Evolutionary conservation across 2,113 vertebrate genomes (phyloP), one percentile per base, ranked within the genome.

Genomic region (Athene noctua): DNA sequence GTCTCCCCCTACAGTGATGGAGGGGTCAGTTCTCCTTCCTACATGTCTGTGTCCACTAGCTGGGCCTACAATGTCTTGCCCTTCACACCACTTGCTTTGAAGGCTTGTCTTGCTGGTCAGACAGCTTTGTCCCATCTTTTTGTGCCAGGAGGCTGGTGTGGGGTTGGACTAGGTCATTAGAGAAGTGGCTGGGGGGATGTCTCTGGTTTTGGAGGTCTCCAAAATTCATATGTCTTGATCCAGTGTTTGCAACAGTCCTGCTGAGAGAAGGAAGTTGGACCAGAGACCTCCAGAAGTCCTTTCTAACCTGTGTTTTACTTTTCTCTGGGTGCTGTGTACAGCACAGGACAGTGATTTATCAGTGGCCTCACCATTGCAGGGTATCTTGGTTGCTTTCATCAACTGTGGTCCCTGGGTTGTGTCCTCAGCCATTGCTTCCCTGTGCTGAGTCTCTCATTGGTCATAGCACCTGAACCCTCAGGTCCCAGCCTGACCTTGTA

Each of bases 401-500:
- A 54, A 34, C 40, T 72, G 30, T 54, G 58, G 10, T 16, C 44
- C 59, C 13, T 3, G 11, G 29, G 68, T 94, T 65, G 42, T 8
- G 13, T 55, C 44, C 57, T 79, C 52, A 81, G 80, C 58, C 27
- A 32, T 5, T 32, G 55, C 74, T 91, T 91, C 29, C 54, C 65
- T 40, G 26, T 25, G 12, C 15, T 0, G 0, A 74, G 21, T 30
- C 22, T 90, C 21, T 80, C 59, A 63, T 27, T 38, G 65, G 72
- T 55, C 1, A 2, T 23, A 54, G 32, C 38, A 40, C 49, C 46
- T 26, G n/a, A 0, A 3, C 73, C 86, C 77, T 95, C 80, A 20
- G 96, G 94, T 88, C 79, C 62, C 13, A 55, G 65, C 52, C 78
- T 87, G 90, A 80, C 87, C 87, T 79, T n/a, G 25, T 80, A 57